Conservation (phyloP, 2,888 invertebrate species). For the Ophioninae sp. region DNA sequence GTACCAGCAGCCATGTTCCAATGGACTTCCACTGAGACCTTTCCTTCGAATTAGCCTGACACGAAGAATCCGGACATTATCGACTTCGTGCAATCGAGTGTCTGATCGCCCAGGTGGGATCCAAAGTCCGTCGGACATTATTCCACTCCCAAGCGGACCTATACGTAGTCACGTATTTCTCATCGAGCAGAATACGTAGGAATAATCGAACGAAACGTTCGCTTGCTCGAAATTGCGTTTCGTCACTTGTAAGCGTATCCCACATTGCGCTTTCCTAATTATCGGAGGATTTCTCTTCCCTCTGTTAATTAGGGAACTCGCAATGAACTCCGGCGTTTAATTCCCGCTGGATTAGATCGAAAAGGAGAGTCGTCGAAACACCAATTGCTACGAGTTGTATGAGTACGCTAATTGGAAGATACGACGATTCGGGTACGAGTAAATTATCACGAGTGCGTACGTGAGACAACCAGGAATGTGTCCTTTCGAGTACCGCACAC, state of each 20-base stretch:
- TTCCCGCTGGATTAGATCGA: neutral
- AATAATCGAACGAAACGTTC: neutral
- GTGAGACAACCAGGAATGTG: constrained; percentile 25
- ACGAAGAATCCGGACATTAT: constrained; percentile 17
- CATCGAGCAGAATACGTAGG: neutral
- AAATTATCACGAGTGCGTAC: constrained; percentile 20
- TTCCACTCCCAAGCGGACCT: neutral
- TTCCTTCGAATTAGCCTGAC: neutral
- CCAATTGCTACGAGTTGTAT: constrained; percentile 28
- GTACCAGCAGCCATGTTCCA: constrained; percentile 58
- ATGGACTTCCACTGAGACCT: constrained; percentile 42
- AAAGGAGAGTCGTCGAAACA: neutral
- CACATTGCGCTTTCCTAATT: neutral
- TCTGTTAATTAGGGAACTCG: neutral
- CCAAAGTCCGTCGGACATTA: neutral
- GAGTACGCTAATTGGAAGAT: constrained; percentile 49
- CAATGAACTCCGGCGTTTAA: constrained; percentile 12
- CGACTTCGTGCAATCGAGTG: neutral
- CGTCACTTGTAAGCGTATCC: neutral
- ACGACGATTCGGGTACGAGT: constrained; percentile 24
- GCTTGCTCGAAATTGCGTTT: neutral
- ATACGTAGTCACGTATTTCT: neutral
- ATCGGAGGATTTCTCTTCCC: neutral
- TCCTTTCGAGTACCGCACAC: constrained; percentile 35
- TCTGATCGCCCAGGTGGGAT: neutral